Percentiles rank a stretch among this genome's conserved stretches.
These are phyloP conservation scores for Galleria mellonella DNA, from an alignment of 1,140 invertebrate species.

Conservation along the genomic window DNA sequence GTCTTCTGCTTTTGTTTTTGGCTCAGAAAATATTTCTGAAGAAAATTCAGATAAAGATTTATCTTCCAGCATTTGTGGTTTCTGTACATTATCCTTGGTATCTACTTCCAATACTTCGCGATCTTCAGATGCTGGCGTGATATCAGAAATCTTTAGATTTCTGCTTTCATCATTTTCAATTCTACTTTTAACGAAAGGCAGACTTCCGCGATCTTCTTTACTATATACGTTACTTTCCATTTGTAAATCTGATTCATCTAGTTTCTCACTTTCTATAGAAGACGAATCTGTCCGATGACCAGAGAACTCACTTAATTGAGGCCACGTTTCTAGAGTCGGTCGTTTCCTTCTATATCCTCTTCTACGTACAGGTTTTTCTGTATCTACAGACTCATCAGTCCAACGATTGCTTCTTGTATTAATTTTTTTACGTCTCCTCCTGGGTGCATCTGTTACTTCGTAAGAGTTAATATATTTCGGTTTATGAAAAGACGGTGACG, in stretches of 20 bases:
- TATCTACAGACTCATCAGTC: slow-evolving; percentile 28
- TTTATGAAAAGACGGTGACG: neutral
- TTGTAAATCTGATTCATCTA: no score
- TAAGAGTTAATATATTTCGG: slow-evolving; percentile 1
- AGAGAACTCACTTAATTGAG: slow-evolving; percentile 36
- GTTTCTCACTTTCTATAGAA: no score
- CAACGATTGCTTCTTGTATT: slow-evolving; percentile 28
- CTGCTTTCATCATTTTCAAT: neutral
- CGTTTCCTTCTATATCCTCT: slow-evolving; percentile 55
- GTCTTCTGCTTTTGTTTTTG: neutral
- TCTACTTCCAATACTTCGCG: no score
- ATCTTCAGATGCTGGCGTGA: no score
- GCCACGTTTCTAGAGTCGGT: slow-evolving; percentile 23
- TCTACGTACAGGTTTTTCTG: slow-evolving; percentile 41
- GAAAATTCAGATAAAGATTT: slow-evolving; percentile 46
- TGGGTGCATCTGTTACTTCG: slow-evolving; percentile 21
- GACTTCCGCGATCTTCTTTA: no score
- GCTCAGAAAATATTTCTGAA: slow-evolving; percentile 18
- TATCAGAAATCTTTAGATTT: neutral
- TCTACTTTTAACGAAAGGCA: neutral
- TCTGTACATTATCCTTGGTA: no score
- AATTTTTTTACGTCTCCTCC: slow-evolving; percentile 41
- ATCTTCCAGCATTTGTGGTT: slow-evolving; percentile 15
- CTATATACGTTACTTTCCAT: no score
- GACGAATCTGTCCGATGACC: neutral